Base-by-base conservation (phyloP, 2,113 vertebrate genomes). In the Grammomys surdaster region DNA sequence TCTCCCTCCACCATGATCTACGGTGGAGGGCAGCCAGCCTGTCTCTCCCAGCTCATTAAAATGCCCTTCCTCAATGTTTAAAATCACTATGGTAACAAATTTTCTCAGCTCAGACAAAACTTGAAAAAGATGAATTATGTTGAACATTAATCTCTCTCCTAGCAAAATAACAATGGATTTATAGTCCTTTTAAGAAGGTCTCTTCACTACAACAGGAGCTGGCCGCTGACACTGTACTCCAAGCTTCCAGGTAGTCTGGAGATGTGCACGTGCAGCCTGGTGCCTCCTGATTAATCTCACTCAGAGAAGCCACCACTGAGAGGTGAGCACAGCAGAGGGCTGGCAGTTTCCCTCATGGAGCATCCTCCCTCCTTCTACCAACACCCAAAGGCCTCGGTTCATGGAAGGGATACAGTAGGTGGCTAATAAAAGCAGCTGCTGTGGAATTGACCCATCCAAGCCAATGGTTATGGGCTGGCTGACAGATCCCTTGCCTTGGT, bases 21-120 rank as follows among this genome's bases (percentile, higher is more conserved):
- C 56, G 69, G 89, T 90, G 95, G 60, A 69, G 58, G 96, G 90
- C 98, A 97, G 85, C 0, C 0, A 96, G 78, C 97, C 96, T 96
- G 7, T 63, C 60, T 63, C 60, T 10, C 60, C 60, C 46, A 96
- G 97, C 95, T 98, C 97, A 95, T 96, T 97, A 97, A 98, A 97
- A 96, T 72, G 92, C 95, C 95, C 88, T 76, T 97, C 96, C 97
- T 95, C 95, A 76, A 94, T 93, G 97, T 97, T 95, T 95, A 95
- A 98, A 95, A 97, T 78, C 92, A 63, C 98, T 95, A 96, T 95
- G 85, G 95, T 73, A 94, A 98, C 88, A 96, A 0, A 93, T 96
- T 97, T 97, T 97, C 97, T 98, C 97, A 90, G 97, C 98, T 97
- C 97, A 98, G 98, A 98, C 92, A 97, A 96, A 93, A 97, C 95